A percentile compares a stretch with the other conserved stretches of the same genome.
Evolutionary conservation across 1,140 invertebrate species (phyloP).

Genomic region (Galendromus occidentalis): DNA sequence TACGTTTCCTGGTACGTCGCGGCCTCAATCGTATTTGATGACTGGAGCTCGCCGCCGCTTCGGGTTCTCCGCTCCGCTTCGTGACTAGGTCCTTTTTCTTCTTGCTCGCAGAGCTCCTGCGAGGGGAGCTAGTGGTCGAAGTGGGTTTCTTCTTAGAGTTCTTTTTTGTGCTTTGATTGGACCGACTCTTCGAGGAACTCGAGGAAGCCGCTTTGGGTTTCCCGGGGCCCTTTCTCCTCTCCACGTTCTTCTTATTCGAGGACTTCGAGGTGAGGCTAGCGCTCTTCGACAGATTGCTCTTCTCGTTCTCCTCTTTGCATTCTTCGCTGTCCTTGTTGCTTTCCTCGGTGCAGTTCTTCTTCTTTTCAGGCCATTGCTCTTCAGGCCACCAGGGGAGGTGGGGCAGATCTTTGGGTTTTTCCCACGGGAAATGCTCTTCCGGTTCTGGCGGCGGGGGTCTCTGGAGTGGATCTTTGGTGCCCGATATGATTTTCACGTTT

Average conservation of each 20-base stretch:
- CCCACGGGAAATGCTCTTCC: constrained; percentile 7
- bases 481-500: constrained; percentile 1
- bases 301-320: not conserved
- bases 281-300: not conserved
- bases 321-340: not conserved
- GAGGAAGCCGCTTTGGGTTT: not conserved
- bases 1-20: not conserved
- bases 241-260: not conserved
- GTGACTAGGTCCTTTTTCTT: not conserved
- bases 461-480: not conserved
- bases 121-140: not conserved
- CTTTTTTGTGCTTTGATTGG: not conserved
- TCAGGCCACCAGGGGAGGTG: constrained; percentile 6
- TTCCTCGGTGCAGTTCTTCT: constrained; percentile 2
- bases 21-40: not conserved
- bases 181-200: too few species aligned
- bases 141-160: not conserved
- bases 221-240: not conserved
- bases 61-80: not conserved
- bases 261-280: not conserved
- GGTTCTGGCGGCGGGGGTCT: constrained; percentile 7
- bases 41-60: not conserved
- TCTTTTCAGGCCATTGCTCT: not conserved
- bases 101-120: not conserved
- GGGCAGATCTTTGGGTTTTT: not conserved